Base-by-base conservation (phyloP, 2,113 vertebrate species). In the Muntiacus reevesi region DNA sequence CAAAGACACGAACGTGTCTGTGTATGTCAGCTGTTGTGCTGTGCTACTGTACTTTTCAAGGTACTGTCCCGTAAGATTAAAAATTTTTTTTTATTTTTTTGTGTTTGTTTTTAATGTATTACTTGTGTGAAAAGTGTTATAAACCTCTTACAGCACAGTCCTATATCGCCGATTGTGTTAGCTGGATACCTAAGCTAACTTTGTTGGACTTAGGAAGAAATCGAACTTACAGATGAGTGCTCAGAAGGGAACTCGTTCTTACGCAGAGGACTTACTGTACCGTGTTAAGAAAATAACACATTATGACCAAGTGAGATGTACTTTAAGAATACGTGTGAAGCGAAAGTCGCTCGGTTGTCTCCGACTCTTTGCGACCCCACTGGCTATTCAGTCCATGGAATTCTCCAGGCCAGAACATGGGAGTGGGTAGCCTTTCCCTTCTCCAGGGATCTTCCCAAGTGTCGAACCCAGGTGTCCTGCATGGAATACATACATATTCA, bases 1-100 rank as follows among this genome's bases (percentile, higher is more conserved):
- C 36, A 43, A 43, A 4, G 71, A 27, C 14, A 43, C 0, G 0
- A 27, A 14, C 1, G 12, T 40, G 36, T 43, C 36, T 27, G 21
- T 76, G 23, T 25, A 43, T 13, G 71, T 21, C 36, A 76, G 71
- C 23, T 76, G 23, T 43, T 43, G 19, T 6, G 5, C 67, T 40
- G 5, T 12, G 1, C n/a, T 36, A 74, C 36, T 74, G n/a, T 40
- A 40, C n/a, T 74, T 74, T 40, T 40, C 67, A 40, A 74, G 19
- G 36, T 25, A 12, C 19, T 40, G 40, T 40, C 14, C 23, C 4
- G 23, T 76, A 76, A 27, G 23, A 76, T 43, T 43, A 43, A 43
- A 76, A 27, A 43, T 7, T 7, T 74, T 57, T 21, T 4, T 21
- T 71, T 15, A 76, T 27, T 43, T 76, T 43, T 76, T 43, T 76